Conservation (phyloP, 1,140 invertebrate species). For the Saxidomus purpurata region DNA sequence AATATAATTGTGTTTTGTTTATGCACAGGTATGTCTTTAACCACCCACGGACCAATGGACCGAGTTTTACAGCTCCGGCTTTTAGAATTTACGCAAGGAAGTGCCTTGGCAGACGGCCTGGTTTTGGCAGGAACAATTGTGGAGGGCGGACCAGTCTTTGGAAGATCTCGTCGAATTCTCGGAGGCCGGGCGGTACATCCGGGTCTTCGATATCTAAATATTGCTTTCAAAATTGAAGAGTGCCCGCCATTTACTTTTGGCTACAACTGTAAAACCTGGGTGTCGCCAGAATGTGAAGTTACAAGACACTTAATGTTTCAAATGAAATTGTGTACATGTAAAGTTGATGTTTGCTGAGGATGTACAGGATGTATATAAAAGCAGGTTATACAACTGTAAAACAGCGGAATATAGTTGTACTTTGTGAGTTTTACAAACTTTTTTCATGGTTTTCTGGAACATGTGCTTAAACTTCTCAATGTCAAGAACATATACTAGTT, state of each 20-base stretch:
- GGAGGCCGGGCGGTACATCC: constrained; percentile 45
- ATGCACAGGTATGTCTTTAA: background rate
- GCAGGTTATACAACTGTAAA: no score
- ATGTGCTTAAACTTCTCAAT: no score
- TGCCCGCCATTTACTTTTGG: constrained; percentile 41
- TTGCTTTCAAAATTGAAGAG: constrained; percentile 24
- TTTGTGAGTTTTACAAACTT: no score
- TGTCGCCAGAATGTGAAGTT: constrained; percentile 40
- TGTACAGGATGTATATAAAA: no score
- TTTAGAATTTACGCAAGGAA: constrained; percentile 6
- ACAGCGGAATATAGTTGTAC: no score
- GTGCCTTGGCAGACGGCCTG: constrained; percentile 33
- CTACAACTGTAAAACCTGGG: constrained; percentile 32
- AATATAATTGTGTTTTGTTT: background rate
- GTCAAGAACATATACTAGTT: no score
- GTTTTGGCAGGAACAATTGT: constrained; percentile 53
- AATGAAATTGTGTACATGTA: constrained; percentile 40
- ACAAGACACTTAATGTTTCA: constrained; percentile 16
- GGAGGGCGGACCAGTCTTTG: constrained; percentile 51
- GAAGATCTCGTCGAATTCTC: constrained; percentile 41
- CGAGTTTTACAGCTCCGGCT: background rate
- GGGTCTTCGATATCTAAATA: constrained; percentile 10
- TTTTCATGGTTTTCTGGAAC: no score
- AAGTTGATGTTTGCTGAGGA: constrained; percentile 47
- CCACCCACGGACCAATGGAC: background rate